Conservation (phyloP, 2,888 invertebrate species). For the Agrotis segetum region DNA sequence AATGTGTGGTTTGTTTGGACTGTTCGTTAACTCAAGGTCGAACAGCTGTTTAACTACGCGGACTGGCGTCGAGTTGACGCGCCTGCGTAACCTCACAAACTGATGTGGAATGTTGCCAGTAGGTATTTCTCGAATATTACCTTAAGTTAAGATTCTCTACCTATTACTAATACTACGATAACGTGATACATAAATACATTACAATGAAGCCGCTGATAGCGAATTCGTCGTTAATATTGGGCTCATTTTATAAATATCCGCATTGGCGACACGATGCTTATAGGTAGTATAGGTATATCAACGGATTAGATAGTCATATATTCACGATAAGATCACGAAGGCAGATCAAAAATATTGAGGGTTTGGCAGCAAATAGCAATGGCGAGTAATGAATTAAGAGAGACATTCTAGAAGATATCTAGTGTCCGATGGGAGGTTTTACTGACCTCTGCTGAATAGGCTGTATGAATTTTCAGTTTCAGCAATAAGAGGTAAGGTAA, state of each 20-base stretch:
- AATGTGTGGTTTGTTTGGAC: constrained; percentile 55
- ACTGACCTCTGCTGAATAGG: not conserved
- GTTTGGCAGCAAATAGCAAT: not conserved
- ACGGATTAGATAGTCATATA: too few relatives aligned
- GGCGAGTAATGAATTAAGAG: not conserved
- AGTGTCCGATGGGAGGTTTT: not conserved
- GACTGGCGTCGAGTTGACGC: constrained; percentile 38
- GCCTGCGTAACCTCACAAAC: constrained; percentile 55
- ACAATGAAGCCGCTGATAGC: not conserved
- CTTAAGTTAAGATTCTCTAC: not conserved
- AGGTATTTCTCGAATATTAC: constrained; percentile 12
- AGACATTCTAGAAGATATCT: too few relatives aligned
- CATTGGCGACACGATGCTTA: not conserved
- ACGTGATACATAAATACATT: too few relatives aligned
- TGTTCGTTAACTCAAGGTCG: constrained; percentile 53
- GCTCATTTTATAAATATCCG: not conserved
- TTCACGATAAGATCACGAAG: not conserved
- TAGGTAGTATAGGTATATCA: too few relatives aligned
- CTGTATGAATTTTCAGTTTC: too few relatives aligned
- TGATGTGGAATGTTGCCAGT: constrained; percentile 52
- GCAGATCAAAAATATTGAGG: not conserved
- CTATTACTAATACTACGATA: constrained; percentile 7
- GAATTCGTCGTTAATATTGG: not conserved
- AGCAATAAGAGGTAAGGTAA: not conserved
- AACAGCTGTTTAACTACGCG: constrained; percentile 61